Evolutionary conservation across 2,797 vertebrate genomes (phyloP), one percentile per base, ranked within the genome.

Genomic region (Graptemys geographica): DNA sequence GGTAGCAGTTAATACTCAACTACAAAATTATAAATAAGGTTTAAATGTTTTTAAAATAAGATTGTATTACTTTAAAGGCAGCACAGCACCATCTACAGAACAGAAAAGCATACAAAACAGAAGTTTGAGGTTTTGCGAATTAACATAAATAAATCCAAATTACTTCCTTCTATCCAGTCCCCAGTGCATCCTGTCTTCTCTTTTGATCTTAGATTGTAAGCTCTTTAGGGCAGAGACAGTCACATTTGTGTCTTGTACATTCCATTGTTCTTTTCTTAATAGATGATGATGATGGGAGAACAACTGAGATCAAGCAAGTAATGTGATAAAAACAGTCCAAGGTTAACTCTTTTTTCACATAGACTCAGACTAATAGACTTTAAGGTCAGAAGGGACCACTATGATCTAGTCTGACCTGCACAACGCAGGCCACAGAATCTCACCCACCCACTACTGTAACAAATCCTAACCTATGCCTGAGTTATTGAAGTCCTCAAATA

Each of bases 241-340:
- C 84, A 88, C 81, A 88, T 81, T 90, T 91, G 87, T 76, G 69
- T 89, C 95, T 91, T 86, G 84, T 62, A 91, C 62, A 95, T 90
- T 69, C 85, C 44, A 62, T 27, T 78, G 79, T 41, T 95, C 94
- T 81, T 92, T 90, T 87, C 84, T 94, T 92, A 94, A 93, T 94
- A 44, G 88, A 91, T 83, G 93, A 95, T 79, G 88, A 91, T 86
- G 93, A 96, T 79, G 83, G 87, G 91, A 89, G 86, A 93, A 88
- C 83, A 91, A 95, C 94, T 15, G 41, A 95, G 88, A 16, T 44
- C 89, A 83, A 95, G 83, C 91, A 81, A 79, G 79, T 86, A 89
- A 83, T 69, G 87, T 52, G 81, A 89, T 84, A 69, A 95, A 95
- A 95, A 59, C 8, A 6, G 31, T 81, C 85, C 90, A 69, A 56